phyloP scores from a whole-genome alignment of 2,113 vertebrate genomes.

The Notiomystis cincta region DNA sequence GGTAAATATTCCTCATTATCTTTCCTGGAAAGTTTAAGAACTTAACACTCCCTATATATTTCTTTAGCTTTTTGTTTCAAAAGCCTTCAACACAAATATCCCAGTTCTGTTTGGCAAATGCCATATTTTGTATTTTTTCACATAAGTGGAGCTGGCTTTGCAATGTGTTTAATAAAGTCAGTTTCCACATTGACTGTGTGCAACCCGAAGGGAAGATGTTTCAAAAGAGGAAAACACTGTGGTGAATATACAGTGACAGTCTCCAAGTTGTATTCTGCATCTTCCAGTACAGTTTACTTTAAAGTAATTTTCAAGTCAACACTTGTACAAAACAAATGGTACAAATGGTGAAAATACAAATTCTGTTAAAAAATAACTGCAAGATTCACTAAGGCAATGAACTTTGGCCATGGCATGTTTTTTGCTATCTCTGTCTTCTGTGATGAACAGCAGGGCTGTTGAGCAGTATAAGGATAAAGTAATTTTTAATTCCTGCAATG shows the following conservation, averaged over 20 bases:
- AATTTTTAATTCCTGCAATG: not conserved
- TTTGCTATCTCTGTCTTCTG: not conserved
- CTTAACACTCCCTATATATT: not conserved
- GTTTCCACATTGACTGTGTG: not conserved
- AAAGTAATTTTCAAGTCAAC: not conserved
- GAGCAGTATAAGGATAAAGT: not conserved
- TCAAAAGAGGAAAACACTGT: not conserved
- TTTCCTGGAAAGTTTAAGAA: not conserved
- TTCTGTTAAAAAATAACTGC: not conserved
- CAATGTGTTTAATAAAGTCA: not conserved
- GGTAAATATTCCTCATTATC: not conserved
- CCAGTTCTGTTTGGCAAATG: not conserved
- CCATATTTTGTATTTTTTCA: not conserved
- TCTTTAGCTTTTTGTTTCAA: not conserved
- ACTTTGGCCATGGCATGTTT: not conserved
- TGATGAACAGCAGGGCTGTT: not conserved
- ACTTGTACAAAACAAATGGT: not conserved
- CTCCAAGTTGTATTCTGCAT: not conserved
- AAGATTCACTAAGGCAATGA: not conserved
- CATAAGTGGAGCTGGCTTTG: not conserved
- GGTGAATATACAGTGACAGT: not conserved
- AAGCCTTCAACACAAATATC: not conserved
- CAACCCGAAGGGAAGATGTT: not conserved
- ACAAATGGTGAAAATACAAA: not conserved
- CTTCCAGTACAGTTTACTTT: not conserved